These are phyloP conservation scores for Molothrus aeneus DNA, from an alignment of 2,797 vertebrate genomes.

Conservation along the genomic window DNA sequence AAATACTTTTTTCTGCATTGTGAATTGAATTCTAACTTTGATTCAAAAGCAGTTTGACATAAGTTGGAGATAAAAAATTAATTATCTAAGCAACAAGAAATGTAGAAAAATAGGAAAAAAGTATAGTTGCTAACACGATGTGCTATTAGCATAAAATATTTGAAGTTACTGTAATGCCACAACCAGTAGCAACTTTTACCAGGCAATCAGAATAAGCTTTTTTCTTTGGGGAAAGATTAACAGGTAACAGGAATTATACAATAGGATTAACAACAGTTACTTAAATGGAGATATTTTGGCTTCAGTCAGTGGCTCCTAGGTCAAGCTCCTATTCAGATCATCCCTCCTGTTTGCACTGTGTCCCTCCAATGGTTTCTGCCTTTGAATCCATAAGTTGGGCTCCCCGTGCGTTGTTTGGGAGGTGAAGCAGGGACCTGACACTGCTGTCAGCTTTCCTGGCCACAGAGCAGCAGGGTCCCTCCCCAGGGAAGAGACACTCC, in stretches of 20 bases:
- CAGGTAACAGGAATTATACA: background rate
- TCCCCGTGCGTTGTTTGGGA: background rate
- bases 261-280: background rate
- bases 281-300: background rate
- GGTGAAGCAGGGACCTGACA: rapidly evolving
- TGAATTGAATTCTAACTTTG: background rate
- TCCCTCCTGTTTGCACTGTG: background rate
- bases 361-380: background rate
- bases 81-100: background rate
- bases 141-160: background rate
- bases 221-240: background rate
- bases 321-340: background rate
- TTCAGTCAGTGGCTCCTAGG: background rate
- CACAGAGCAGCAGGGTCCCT: background rate
- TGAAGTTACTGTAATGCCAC: background rate
- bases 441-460: background rate
- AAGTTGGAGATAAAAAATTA: background rate
- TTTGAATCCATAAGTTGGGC: background rate
- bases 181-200: background rate
- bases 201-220: background rate
- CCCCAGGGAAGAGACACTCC: background rate
- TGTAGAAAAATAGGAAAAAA: background rate
- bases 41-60: background rate
- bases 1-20: background rate
- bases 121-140: background rate